Evolutionary conservation across 2,113 vertebrate species (phyloP), one percentile per base, ranked within the genome.

Genomic region (Nettapus auritus): DNA sequence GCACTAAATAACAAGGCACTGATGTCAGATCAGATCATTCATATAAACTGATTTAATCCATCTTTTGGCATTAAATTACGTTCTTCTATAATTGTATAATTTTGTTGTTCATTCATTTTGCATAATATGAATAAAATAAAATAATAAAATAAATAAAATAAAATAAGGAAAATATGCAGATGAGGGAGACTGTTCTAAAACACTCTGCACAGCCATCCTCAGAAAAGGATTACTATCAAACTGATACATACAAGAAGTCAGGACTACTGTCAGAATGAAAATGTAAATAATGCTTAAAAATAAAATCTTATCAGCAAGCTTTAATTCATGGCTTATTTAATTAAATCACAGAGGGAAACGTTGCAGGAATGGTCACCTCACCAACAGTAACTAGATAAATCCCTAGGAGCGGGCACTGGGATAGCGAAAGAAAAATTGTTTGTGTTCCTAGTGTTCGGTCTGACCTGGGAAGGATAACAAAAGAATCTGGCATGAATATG

Each of bases 271-370:
- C 93, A 14, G 50, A 88, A 33, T 60, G 64, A n/a, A 88, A 83
- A 80, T 5, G 42, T 33, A 94, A 93, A 94, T 31, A 95, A 42
- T 8, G 38, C 62, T 92, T 80, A 8, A 29, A 38, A 88, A 91
- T 66, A 92, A 80, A 96, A 96, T 86, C 94, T 55, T 57, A 94
- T 73, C 89, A 42, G 60, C 20, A 56, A 85, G 85, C 90, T 95
- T 94, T 97, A 79, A 96, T 77, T 96, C 97, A 97, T 68, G 94
- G 71, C 81, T 94, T 71, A 69, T 89, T 92, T 95, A 97, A 97
- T 79, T 97, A 95, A 96, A 96, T 89, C 64, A 48, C 78, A 82
- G 87, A 90, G 79, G 85, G 79, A 91, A 95, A 69, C 60, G 34
- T 2, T 91, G 70, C 38, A 56, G 73, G 92, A 97, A 94, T n/a